Evolutionary conservation across 2,797 vertebrate genomes (phyloP).

Genomic region (Lithobates sylvaticus): DNA sequence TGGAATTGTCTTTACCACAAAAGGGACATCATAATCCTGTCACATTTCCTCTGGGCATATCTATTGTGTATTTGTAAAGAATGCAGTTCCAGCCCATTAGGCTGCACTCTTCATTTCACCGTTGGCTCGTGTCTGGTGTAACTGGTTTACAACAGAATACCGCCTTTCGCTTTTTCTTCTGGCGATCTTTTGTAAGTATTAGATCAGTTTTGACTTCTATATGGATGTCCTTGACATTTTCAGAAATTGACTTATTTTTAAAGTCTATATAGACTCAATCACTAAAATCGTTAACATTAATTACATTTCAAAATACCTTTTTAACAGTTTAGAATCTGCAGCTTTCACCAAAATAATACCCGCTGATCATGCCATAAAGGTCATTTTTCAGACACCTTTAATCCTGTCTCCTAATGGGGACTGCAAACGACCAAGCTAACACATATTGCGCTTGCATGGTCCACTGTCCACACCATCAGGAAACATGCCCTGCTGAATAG

Average conservation of each 20-base stretch:
- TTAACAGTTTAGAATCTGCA: neutral
- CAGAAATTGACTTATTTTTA: neutral
- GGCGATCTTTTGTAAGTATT: neutral
- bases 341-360: too few species aligned
- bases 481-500: too few species aligned
- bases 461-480: too few species aligned
- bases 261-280: too few species aligned
- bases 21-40: slow-evolving; percentile 75
- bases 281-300: neutral
- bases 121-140: slow-evolving; percentile 9
- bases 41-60: slow-evolving; percentile 57
- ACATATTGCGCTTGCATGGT: too few species aligned
- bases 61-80: slow-evolving; percentile 60
- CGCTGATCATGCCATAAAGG: too few species aligned
- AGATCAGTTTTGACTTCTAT: too few species aligned
- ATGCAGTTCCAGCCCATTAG: slow-evolving; percentile 44
- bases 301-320: neutral
- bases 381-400: neutral
- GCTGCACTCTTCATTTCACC: slow-evolving; percentile 1
- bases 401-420: neutral
- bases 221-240: neutral
- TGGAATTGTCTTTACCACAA: slow-evolving; percentile 75
- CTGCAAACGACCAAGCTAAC: neutral
- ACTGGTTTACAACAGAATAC: slow-evolving; percentile 22
- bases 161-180: too few species aligned